These are phyloP conservation scores for Rostratula benghalensis DNA, from an alignment of 2,113 vertebrate genomes.

Conservation along the genomic window DNA sequence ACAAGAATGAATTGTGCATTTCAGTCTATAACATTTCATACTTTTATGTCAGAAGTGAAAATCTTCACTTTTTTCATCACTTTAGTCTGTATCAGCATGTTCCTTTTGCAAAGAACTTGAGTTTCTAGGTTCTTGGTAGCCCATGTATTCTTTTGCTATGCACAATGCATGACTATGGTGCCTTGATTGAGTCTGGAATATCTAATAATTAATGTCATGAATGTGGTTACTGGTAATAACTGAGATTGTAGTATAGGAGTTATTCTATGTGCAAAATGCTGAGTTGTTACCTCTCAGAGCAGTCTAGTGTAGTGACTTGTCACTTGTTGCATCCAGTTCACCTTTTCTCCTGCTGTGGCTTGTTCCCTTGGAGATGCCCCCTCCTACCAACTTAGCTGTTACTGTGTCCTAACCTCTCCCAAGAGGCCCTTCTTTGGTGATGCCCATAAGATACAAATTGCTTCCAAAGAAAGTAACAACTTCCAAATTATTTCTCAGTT, in stretches of 20 bases:
- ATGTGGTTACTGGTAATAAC: not conserved
- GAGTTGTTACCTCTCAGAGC: not conserved
- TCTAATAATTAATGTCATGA: not conserved
- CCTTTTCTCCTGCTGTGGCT: not conserved
- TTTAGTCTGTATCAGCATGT: not conserved
- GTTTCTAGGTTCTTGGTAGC: not conserved
- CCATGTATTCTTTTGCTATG: not conserved
- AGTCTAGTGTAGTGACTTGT: not conserved
- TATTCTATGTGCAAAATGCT: not conserved
- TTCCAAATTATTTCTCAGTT: not conserved
- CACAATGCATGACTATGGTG: not conserved
- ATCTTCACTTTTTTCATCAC: not conserved
- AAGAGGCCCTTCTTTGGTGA: not conserved
- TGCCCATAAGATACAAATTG: not conserved
- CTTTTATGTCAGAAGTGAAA: not conserved
- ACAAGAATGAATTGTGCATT: not conserved
- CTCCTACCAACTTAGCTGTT: not conserved
- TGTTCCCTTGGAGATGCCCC: not conserved
- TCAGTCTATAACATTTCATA: not conserved
- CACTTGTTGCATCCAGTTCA: rapidly evolving
- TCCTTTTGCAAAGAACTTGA: not conserved
- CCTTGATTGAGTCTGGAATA: not conserved
- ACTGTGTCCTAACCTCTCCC: not conserved
- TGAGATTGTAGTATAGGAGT: not conserved
- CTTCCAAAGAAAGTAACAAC: not conserved